Conservation (phyloP, 2,113 vertebrate genomes). For the Lamprotornis superbus region DNA sequence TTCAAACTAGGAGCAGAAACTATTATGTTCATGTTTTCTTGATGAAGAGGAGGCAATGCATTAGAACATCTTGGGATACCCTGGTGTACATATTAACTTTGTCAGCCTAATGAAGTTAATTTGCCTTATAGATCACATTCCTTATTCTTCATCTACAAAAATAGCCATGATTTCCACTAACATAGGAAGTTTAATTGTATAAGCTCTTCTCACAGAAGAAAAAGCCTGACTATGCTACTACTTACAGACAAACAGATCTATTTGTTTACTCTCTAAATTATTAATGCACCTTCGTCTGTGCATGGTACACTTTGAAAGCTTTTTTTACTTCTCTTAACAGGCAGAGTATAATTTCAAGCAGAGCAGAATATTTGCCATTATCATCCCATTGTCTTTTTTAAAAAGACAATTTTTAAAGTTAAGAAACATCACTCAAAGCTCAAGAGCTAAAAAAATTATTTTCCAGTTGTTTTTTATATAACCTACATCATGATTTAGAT, state of each 20-base stretch:
- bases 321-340: background rate
- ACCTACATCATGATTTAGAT: background rate
- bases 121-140: background rate
- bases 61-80: background rate
- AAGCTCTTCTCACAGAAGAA: background rate
- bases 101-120: background rate
- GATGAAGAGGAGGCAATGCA: background rate
- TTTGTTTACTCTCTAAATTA: constrained; percentile 4
- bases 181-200: background rate
- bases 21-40: background rate
- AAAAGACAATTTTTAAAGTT: background rate
- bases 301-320: background rate
- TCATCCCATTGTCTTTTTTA: background rate
- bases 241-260: background rate
- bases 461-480: background rate
- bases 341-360: background rate
- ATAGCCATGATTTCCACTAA: background rate
- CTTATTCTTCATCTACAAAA: background rate
- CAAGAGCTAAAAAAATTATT: background rate
- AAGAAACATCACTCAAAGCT: background rate
- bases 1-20: background rate
- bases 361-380: background rate
- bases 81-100: background rate
- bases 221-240: background rate
- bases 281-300: background rate